Conservation (phyloP, 2,888 invertebrate genomes). For the Herminia tarsipennalis region DNA sequence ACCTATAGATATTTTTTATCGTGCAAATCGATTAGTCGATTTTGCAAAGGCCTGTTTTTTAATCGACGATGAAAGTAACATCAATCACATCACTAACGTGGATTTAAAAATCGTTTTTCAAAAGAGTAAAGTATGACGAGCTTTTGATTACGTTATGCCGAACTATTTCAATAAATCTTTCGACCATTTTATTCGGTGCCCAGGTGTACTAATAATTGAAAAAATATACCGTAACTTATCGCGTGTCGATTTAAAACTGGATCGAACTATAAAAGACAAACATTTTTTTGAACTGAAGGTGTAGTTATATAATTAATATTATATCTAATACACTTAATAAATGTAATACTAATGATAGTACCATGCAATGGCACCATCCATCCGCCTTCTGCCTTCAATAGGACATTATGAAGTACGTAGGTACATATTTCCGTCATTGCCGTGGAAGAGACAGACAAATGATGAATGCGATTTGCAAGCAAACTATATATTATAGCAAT, state of each 20-base stretch:
- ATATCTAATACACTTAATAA: no score
- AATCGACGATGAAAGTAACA: slow-evolving; percentile 4
- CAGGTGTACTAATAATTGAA: slow-evolving; percentile 26
- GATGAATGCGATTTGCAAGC: no score
- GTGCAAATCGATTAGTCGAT: slow-evolving; percentile 15
- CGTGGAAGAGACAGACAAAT: no score
- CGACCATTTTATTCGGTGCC: slow-evolving; percentile 11
- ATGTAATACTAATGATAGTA: no score
- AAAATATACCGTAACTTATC: slow-evolving; percentile 15
- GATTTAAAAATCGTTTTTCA: slow-evolving; percentile 9
- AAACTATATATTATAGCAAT: no score
- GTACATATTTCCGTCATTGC: no score
- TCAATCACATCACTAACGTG: slow-evolving; percentile 1
- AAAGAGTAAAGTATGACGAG: slow-evolving; percentile 7
- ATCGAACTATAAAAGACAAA: slow-evolving; percentile 1
- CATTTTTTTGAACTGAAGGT: slow-evolving; percentile 17
- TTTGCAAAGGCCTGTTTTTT: slow-evolving; percentile 10
- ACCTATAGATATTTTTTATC: neutral
- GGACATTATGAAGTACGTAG: no score
- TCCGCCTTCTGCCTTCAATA: no score
- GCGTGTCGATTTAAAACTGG: slow-evolving; percentile 18
- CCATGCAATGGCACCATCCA: no score
- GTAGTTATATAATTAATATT: no score
- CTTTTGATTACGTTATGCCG: slow-evolving; percentile 15
- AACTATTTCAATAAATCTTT: slow-evolving; percentile 15